Percentiles rank a stretch among this genome's conserved stretches.
phyloP scores from a whole-genome alignment of 2,113 vertebrate genomes.

The Chloroceryle aenea region DNA sequence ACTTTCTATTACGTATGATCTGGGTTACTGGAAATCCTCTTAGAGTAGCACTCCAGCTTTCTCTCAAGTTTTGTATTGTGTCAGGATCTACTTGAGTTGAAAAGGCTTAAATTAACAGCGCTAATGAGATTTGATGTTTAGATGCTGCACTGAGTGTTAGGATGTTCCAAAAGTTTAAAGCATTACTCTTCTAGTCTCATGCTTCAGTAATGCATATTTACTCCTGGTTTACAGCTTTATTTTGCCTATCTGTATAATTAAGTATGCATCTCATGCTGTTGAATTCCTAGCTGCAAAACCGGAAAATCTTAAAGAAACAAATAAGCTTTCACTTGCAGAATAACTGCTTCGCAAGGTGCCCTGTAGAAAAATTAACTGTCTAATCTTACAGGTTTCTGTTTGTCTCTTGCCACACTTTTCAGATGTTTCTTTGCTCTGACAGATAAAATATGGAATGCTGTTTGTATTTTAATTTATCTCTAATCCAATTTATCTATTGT shows the following conservation, averaged over 20 bases:
- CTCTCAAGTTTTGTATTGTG: neutral
- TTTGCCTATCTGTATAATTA: neutral
- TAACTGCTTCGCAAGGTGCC: neutral
- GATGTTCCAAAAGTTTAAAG: neutral
- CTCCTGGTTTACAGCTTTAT: neutral
- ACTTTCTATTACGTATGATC: neutral
- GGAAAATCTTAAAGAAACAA: neutral
- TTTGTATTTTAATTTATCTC: neutral
- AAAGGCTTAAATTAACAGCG: neutral
- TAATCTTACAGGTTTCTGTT: neutral
- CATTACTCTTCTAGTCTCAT: neutral
- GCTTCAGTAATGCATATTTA: neutral
- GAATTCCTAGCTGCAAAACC: neutral
- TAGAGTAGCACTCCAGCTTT: neutral
- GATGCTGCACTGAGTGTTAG: neutral
- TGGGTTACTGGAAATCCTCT: neutral
- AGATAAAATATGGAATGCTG: neutral
- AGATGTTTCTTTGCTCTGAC: neutral
- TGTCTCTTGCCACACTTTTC: neutral
- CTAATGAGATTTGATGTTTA: neutral
- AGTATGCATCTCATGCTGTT: neutral
- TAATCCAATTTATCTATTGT: neutral
- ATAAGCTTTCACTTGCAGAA: neutral
- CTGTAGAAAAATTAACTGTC: neutral
- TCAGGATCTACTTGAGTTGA: neutral